Evolutionary conservation across 2,797 vertebrate genomes (phyloP).

Genomic region (Saxicola maurus): DNA sequence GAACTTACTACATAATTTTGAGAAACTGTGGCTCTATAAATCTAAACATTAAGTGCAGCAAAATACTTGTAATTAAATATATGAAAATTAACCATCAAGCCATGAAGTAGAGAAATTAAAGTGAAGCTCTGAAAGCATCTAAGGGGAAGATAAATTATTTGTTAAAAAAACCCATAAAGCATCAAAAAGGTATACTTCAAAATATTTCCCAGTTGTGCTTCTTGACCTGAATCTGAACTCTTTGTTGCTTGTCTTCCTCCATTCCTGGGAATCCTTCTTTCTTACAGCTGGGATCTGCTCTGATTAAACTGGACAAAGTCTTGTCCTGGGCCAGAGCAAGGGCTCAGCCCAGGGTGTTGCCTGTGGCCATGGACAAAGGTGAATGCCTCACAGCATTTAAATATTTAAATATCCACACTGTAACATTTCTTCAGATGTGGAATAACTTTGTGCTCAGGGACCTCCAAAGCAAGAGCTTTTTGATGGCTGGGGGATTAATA

Average conservation of each 20-base stretch:
- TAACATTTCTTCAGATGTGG: background rate
- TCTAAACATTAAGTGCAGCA: background rate
- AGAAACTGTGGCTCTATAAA: background rate
- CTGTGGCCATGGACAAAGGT: background rate
- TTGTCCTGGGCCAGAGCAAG: background rate
- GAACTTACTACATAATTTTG: background rate
- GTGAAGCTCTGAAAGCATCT: background rate
- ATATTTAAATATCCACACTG: fast-evolving
- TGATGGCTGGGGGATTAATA: background rate
- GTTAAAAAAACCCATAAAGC: background rate
- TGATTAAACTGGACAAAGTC: background rate
- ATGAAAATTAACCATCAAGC: background rate
- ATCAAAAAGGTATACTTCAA: background rate
- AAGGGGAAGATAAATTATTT: background rate
- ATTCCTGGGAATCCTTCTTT: background rate
- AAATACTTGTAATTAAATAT: background rate
- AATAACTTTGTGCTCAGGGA: background rate
- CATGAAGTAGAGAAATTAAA: background rate
- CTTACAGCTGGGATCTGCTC: background rate
- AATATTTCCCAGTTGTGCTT: background rate
- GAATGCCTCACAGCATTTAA: fast-evolving
- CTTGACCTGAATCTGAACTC: background rate
- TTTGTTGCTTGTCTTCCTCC: fast-evolving
- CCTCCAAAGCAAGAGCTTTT: background rate
- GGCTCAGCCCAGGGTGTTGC: background rate